Percentiles rank a stretch among this genome's conserved stretches.
These are phyloP conservation scores for Sorex maritimensis DNA, from an alignment of 2,797 vertebrate genomes.

Conservation along the genomic window DNA sequence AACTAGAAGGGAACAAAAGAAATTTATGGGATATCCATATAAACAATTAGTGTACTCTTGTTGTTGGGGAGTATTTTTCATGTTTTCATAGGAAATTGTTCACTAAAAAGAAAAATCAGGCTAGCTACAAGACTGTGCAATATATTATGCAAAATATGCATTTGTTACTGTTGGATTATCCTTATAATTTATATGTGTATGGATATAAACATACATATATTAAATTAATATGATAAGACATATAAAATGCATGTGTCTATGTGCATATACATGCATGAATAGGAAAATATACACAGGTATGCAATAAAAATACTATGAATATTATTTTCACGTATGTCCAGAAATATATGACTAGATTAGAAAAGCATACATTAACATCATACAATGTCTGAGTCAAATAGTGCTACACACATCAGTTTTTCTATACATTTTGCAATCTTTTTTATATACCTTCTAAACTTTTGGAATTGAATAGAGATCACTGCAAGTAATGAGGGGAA, in stretches of 20 bases:
- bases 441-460: too few relatives aligned
- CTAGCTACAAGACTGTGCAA: neutral
- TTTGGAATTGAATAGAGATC: neutral
- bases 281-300: neutral
- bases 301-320: neutral
- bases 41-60: conserved; percentile 1
- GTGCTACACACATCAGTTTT: neutral
- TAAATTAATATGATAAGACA: neutral
- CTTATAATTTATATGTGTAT: neutral
- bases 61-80: conserved; percentile 35
- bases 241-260: neutral
- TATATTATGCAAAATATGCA: neutral
- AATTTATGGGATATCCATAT: neutral
- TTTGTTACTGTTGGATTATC: neutral
- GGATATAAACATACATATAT: neutral
- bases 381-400: neutral
- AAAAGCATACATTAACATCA: neutral
- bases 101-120: neutral
- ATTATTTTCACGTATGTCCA: neutral
- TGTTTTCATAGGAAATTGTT: neutral
- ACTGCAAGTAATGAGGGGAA: neutral
- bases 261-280: neutral
- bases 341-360: neutral
- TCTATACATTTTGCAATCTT: neutral
- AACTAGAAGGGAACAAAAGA: neutral